Evolutionary conservation across 2,113 vertebrate species (phyloP).

Genomic region (Epinephelus moara): DNA sequence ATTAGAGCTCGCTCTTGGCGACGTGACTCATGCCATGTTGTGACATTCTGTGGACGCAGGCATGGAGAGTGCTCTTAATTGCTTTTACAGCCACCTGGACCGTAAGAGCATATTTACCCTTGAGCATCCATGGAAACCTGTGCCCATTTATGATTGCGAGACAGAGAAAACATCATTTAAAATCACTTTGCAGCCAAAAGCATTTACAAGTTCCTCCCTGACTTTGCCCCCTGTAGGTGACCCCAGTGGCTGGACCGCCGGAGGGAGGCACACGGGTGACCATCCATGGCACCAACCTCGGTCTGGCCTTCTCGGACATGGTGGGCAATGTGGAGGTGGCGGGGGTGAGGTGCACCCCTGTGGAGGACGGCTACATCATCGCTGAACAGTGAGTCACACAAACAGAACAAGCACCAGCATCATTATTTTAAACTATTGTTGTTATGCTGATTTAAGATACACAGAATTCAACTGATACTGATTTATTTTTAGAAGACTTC

Average conservation of each 20-base stretch:
- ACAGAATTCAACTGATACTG: no score
- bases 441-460: neutral
- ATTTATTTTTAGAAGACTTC: neutral
- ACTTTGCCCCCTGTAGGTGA: slow-evolving; percentile 84
- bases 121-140: slow-evolving; percentile 40
- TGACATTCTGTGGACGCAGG: slow-evolving; percentile 46
- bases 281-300: slow-evolving; percentile 94
- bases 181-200: neutral
- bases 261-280: slow-evolving; percentile 97
- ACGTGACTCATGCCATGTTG: slow-evolving; percentile 51
- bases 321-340: slow-evolving; percentile 94
- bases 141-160: slow-evolving; percentile 10
- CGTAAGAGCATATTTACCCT: slow-evolving; percentile 57
- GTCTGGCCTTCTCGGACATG: slow-evolving; percentile 95
- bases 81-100: slow-evolving; percentile 70
- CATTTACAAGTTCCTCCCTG: neutral
- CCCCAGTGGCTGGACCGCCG: slow-evolving; percentile 94
- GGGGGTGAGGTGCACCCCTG: slow-evolving; percentile 91
- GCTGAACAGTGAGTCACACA: slow-evolving; percentile 93
- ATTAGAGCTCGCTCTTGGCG: slow-evolving; percentile 35
- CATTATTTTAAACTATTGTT: neutral
- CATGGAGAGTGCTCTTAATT: slow-evolving; percentile 52
- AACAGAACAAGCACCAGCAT: neutral
- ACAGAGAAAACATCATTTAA: neutral
- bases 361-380: slow-evolving; percentile 93